A percentile compares a stretch with the other conserved stretches of the same genome.
These are phyloP conservation scores for Sthenelais limicola DNA, from an alignment of 2,888 invertebrate genomes.

Conservation along the genomic window DNA sequence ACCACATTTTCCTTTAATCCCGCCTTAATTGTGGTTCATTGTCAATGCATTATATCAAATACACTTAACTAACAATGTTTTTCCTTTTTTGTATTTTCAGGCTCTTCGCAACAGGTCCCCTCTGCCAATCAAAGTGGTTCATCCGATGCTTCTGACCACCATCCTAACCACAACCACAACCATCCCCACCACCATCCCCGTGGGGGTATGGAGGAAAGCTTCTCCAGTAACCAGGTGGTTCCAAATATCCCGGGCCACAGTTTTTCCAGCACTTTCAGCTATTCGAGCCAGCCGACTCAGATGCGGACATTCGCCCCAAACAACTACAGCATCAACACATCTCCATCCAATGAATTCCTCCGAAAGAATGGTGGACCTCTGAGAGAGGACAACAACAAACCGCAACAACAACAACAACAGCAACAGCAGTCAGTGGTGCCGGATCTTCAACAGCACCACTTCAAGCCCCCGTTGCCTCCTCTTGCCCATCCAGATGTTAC, in stretches of 20 bases:
- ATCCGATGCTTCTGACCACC: constrained; percentile 7
- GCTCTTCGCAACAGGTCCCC: no score
- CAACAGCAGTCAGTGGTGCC: not conserved
- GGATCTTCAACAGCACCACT: not conserved
- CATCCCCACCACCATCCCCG: not conserved
- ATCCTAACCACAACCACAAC: not conserved
- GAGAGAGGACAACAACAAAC: not conserved
- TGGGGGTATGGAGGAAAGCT: not conserved
- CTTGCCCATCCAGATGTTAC: no score
- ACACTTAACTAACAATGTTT: no score
- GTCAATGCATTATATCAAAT: no score
- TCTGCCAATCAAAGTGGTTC: constrained; percentile 22
- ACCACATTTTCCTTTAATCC: no score
- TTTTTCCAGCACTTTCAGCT: constrained; percentile 28
- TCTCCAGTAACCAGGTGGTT: constrained; percentile 34
- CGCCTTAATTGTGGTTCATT: no score
- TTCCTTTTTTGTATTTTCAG: no score
- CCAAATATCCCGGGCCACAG: constrained; percentile 26
- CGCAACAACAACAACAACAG: not conserved
- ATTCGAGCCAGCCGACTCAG: constrained; percentile 26
- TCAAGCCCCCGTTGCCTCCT: not conserved
- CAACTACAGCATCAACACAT: constrained; percentile 6
- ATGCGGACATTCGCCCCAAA: constrained; percentile 34
- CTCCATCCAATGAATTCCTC: constrained; percentile 30
- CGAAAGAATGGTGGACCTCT: constrained; percentile 11